A percentile compares a stretch with the other conserved stretches of the same genome.
Evolutionary conservation across 2,888 invertebrate genomes (phyloP).

Genomic region (Pristionchus maxplancki): DNA sequence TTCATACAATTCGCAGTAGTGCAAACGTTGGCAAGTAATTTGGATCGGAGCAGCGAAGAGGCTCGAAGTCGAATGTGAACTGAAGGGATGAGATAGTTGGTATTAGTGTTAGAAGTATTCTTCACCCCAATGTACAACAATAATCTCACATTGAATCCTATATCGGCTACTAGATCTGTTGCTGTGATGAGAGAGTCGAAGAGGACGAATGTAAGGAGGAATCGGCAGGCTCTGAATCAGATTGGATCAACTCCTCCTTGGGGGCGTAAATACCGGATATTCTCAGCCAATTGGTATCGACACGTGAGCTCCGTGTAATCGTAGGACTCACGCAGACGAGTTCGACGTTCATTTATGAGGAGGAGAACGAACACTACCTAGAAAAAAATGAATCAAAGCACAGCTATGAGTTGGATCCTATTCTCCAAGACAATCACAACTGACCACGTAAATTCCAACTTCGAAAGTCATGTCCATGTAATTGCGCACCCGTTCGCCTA

Average conservation of each 20-base stretch:
- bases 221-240: conserved; percentile 6
- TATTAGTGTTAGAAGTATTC: not conserved
- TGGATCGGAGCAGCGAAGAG: not conserved
- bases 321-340: not conserved
- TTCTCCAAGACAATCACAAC: not conserved
- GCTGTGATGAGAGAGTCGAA: not conserved
- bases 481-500: not conserved
- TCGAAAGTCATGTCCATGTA: not conserved
- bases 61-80: not conserved
- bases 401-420: too few relatives aligned
- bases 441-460: not conserved
- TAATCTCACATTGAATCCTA: not conserved
- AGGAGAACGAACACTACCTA: not conserved
- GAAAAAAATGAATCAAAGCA: too few relatives aligned
- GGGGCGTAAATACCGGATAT: too few relatives aligned
- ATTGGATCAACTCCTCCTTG: too few relatives aligned
- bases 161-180: not conserved
- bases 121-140: not conserved
- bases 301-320: not conserved
- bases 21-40: not conserved
- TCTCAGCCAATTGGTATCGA: conserved; percentile 22
- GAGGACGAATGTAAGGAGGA: not conserved
- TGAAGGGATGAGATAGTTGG: too few relatives aligned
- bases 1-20: not conserved
- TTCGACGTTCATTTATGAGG: not conserved